Base-by-base conservation (phyloP, 2,113 vertebrate species). In the Sapajus apella region DNA sequence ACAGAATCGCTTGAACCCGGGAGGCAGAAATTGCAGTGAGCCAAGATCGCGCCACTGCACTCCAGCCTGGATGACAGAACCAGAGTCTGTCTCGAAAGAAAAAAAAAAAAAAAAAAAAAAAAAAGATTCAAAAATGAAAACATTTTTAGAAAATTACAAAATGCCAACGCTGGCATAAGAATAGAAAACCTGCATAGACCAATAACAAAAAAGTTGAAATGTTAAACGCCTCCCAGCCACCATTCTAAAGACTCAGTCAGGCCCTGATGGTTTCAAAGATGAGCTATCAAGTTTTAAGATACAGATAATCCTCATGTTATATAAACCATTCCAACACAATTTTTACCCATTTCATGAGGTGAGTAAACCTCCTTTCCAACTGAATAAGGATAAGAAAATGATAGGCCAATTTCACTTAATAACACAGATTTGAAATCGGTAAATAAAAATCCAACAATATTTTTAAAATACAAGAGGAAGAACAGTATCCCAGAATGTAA, bases 401-500 rank as follows among this genome's bases (percentile, higher is more conserved):
- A 87, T 1, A 79, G 25, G 35, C 50, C 56, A 64, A 75, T 81
- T 68, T 90, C 25, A 64, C 64, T 87, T 76, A 85, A 37, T 52
- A 87, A 40, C 61, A 94, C n/a, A 75, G 55, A 89, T 66, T 35
- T 43, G 66, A 92, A 92, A 94, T 52, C 14, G 13, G 1, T 55
- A 25, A 68, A 30, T 81, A 73, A 76, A 76, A 94, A 85, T 55
- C 52, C 50, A 81, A 76, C 4, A 32, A 20, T 90, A 75, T 86
- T 84, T 96, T 93, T 55, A 56, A 89, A 93, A 93, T 58, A 56
- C 6, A 80, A 83, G 61, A 96, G 40, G 40, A 66, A 52, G 13
- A 93, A 85, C 30, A 83, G 35, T 61, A 90, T 70, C 16, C 27
- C 50, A 92, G 37, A 64, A 93, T 35, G 32, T 35, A 45, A 90